Evolutionary conservation across 2,797 vertebrate species (phyloP).

Genomic region (Phrynocephalus forsythii): DNA sequence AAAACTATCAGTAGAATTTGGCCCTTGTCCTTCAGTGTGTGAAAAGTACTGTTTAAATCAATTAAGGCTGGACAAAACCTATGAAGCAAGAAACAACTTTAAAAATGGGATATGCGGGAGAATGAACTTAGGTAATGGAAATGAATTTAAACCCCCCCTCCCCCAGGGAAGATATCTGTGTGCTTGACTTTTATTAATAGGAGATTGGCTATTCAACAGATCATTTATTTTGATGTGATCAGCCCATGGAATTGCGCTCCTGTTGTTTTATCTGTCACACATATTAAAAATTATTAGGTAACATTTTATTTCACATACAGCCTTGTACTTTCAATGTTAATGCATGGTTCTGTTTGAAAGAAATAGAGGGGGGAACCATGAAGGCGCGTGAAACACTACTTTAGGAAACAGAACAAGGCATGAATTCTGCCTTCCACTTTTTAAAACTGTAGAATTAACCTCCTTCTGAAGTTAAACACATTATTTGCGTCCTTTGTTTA

Average conservation of each 20-base stretch:
- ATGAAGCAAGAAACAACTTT: conserved; percentile 45
- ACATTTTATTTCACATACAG: conserved; percentile 13
- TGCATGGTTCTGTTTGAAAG: fast-evolving
- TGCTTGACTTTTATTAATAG: conserved; percentile 57
- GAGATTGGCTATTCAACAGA: conserved; percentile 48
- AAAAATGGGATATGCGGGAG: conserved; percentile 48
- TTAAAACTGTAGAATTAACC: not conserved
- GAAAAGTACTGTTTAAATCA: conserved; percentile 57
- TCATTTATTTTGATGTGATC: conserved; percentile 58
- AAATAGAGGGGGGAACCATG: not conserved
- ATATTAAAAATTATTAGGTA: conserved; percentile 16
- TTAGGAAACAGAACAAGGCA: fast-evolving
- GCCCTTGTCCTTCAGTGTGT: not conserved
- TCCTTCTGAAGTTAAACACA: not conserved
- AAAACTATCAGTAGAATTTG: not conserved
- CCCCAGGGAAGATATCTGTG: conserved; percentile 58
- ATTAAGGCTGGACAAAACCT: conserved; percentile 49
- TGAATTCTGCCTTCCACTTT: not conserved
- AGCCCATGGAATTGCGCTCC: conserved; percentile 36
- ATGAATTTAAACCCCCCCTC: conserved; percentile 19
- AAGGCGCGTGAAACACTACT: not conserved
- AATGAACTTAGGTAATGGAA: conserved; percentile 65
- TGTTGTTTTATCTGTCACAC: conserved; percentile 47
- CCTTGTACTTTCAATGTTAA: not conserved
- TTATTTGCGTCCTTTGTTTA: too few species aligned